These are phyloP conservation scores for Globicephala melas DNA, from an alignment of 2,113 vertebrate species.

Conservation along the genomic window DNA sequence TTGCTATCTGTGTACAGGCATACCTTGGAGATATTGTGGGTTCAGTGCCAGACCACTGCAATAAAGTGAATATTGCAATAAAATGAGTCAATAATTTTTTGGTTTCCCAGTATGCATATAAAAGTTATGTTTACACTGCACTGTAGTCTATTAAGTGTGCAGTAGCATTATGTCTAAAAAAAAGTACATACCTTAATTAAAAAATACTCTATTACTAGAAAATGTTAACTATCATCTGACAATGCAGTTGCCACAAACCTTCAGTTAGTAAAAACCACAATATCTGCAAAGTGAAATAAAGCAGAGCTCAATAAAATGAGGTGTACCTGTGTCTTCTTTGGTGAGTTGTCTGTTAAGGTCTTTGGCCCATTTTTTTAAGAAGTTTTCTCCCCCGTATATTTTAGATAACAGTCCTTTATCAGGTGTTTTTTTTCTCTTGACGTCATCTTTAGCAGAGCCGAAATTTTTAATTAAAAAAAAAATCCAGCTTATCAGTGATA, in stretches of 20 bases:
- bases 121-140: not conserved
- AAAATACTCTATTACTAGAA: not conserved
- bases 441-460: not conserved
- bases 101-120: not conserved
- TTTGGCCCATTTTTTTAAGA: not conserved
- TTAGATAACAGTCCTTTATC: not conserved
- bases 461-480: not conserved
- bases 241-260: not conserved
- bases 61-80: not conserved
- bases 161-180: not conserved
- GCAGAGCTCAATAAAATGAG: not conserved
- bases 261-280: not conserved
- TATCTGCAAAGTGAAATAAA: not conserved
- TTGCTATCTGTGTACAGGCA: not conserved
- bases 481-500: no score
- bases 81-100: not conserved
- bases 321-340: not conserved
- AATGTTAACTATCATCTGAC: not conserved
- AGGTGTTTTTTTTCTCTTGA: not conserved
- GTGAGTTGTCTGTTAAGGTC: not conserved
- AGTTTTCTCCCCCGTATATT: not conserved
- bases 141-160: not conserved
- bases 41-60: not conserved
- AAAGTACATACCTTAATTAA: not conserved
- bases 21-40: not conserved